Evolutionary conservation across 2,797 vertebrate genomes (phyloP).

Genomic region (Dallia pectoralis): DNA sequence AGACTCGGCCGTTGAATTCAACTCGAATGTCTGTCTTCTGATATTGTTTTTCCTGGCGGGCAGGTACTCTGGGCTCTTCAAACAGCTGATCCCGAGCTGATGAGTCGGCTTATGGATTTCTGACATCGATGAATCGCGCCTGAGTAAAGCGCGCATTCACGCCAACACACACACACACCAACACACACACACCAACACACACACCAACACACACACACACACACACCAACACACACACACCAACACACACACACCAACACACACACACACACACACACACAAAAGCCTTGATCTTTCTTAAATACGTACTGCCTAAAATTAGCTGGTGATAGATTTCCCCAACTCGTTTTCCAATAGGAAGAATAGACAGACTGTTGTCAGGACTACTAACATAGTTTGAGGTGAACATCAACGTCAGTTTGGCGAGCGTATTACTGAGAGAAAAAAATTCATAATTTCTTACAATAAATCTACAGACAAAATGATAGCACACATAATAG

Average conservation of each 20-base stretch:
- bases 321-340: not conserved
- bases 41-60: slow-evolving; percentile 71
- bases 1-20: slow-evolving; percentile 56
- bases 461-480: slow-evolving; percentile 43
- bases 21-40: slow-evolving; percentile 57
- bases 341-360: slow-evolving; percentile 41
- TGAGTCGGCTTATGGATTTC: slow-evolving; percentile 55
- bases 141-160: no score
- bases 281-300: slow-evolving; percentile 52
- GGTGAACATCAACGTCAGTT: slow-evolving; percentile 60
- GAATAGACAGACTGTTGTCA: slow-evolving; percentile 48
- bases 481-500: not conserved
- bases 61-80: slow-evolving; percentile 47
- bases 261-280: slow-evolving; percentile 41
- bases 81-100: slow-evolving; percentile 61
- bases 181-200: slow-evolving; percentile 49
- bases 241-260: slow-evolving; percentile 46
- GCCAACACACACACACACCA: not conserved
- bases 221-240: not conserved
- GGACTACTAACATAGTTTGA: slow-evolving; percentile 46
- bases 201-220: slow-evolving; percentile 44
- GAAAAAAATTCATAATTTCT: slow-evolving; percentile 37
- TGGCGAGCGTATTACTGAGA: slow-evolving; percentile 64
- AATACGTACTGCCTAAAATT: slow-evolving; percentile 42
- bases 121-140: slow-evolving; percentile 27